Evolutionary conservation across 2,797 vertebrate genomes (phyloP).

Genomic region (Astyanax mexicanus): DNA sequence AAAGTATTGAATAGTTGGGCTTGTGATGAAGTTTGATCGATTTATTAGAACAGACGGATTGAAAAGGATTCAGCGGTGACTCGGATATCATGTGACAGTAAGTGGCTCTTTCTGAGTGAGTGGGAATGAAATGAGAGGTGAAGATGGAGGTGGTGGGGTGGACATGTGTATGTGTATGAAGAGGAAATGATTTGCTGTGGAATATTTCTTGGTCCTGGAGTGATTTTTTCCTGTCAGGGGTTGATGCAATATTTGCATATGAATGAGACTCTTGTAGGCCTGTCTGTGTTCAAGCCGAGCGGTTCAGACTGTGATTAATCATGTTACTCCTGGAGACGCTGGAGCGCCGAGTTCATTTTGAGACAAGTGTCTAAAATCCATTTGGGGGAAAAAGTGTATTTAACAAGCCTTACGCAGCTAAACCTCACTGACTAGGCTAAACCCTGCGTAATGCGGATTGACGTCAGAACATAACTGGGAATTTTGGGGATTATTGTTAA

Average conservation of each 20-base stretch:
- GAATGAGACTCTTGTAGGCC: constrained; percentile 48
- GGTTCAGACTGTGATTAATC: constrained; percentile 53
- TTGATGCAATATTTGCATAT: constrained; percentile 57
- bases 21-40: no score
- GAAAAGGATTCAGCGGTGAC: no score
- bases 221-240: constrained; percentile 55
- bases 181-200: constrained; percentile 61
- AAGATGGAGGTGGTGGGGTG: constrained; percentile 46
- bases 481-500: background rate
- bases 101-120: constrained; percentile 66
- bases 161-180: constrained; percentile 55
- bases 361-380: constrained; percentile 34
- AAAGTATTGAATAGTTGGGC: no score
- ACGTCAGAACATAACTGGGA: background rate
- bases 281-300: constrained; percentile 49
- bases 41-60: no score
- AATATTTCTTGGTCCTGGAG: constrained; percentile 55
- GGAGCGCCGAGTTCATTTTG: constrained; percentile 7
- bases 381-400: constrained; percentile 1
- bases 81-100: constrained; percentile 42
- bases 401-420: background rate
- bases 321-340: constrained; percentile 31
- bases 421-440: background rate
- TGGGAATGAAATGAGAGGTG: constrained; percentile 32
- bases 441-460: background rate